These are phyloP conservation scores for Hyppa rectilinea DNA, from an alignment of 2,888 invertebrate species.

Conservation along the genomic window DNA sequence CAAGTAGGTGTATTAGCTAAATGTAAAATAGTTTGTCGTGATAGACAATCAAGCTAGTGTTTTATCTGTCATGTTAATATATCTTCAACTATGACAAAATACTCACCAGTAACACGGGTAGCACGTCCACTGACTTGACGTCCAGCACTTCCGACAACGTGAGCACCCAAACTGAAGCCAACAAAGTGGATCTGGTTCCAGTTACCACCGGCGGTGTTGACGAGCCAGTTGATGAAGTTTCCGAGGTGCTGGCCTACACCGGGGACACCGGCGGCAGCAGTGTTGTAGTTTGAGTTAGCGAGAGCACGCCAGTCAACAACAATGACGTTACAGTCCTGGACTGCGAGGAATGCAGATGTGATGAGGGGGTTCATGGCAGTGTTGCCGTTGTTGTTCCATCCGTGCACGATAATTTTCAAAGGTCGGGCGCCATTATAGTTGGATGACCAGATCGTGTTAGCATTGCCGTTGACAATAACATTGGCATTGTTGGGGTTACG, in stretches of 20 bases:
- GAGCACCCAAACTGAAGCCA: constrained; percentile 86
- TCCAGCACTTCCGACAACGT: constrained; percentile 82
- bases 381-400: constrained; percentile 80
- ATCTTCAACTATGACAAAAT: not conserved
- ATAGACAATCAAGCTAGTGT: not conserved
- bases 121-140: constrained; percentile 72
- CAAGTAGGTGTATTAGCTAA: not conserved
- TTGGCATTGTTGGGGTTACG: constrained; percentile 71
- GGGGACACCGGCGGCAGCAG: constrained; percentile 74
- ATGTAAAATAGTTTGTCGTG: not conserved
- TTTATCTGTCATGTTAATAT: not conserved
- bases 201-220: constrained; percentile 77
- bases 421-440: constrained; percentile 73
- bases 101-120: constrained; percentile 79
- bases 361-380: constrained; percentile 74
- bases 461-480: constrained; percentile 74
- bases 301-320: constrained; percentile 79
- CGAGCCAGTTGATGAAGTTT: constrained; percentile 79
- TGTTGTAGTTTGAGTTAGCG: constrained; percentile 72
- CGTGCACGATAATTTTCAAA: constrained; percentile 79
- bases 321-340: constrained; percentile 78
- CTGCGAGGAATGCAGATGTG: constrained; percentile 77
- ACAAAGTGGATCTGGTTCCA: constrained; percentile 82
- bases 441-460: constrained; percentile 72
- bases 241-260: constrained; percentile 77